Base-by-base conservation (phyloP, 2,888 invertebrate species). In the Hetaerina titia region DNA sequence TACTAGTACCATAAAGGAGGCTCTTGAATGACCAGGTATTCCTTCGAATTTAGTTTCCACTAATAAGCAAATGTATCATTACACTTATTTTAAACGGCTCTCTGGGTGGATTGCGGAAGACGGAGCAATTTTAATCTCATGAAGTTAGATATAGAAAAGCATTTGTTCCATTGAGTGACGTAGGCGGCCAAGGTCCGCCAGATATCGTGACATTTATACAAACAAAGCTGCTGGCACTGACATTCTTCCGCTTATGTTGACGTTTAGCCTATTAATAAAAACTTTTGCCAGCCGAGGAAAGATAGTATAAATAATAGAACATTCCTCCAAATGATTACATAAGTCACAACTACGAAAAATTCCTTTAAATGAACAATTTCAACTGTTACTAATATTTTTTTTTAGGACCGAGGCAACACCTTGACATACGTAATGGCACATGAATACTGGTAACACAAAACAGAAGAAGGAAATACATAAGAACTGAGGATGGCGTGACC, bases 201-300 rank as follows among this genome's bases (percentile, higher is more conserved):
- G 56, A 92, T 69, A 92, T 92, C 92, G 69, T 92, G 92, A 92
- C 92, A 92, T 92, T 92, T 92, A 17, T 56, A 58, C 57, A 57
- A 58, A 89, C 58, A 58, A 89, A 22, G 56, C 89, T 56, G 64
- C 74, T 56, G 45, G 69, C 92, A 56, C 90, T 64, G 92, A 92
- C 25, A 81, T 81, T 81, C 81, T 81, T 81, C 5, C 81, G 81
- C 81, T 81, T n/a, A 81, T 31, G 31, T 81, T 81, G 89, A 56
- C 9, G n/a, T 57, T 56, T 57, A 22, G 57, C 22, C 89, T n/a
- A 89, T 58, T 89, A 57, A 57, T 58, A 56, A 89, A 89, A 56
- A 89, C 22, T 5, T 88, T 88, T 88, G 45, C 45, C 15, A n/a
- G 11, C 81, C 31, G 25, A n/a, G 81, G 15, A 22, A 81, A 25